Evolutionary conservation across 64 coral and sea anemone genomes (phyloP).

Genomic region (Stichodactyla helianthus): DNA sequence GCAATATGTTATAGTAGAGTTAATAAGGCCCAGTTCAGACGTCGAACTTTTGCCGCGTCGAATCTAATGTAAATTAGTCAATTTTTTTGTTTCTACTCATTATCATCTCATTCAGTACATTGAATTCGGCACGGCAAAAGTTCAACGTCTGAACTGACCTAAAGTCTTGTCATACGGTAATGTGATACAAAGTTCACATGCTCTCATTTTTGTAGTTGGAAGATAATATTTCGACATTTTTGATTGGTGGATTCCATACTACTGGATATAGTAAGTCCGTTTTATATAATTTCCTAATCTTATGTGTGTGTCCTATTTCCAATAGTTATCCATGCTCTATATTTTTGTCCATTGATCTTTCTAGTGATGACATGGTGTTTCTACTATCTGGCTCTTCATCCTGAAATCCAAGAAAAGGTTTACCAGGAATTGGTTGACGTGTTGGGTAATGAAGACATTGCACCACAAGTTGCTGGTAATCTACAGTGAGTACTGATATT

Average conservation of each 20-base stretch:
- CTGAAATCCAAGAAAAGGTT: slow-evolving; percentile 68
- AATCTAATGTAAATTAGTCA: too few relatives aligned
- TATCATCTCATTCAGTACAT: too few relatives aligned
- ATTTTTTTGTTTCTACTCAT: too few relatives aligned
- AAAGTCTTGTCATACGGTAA: too few relatives aligned
- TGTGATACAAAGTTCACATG: neutral
- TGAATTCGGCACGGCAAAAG: too few relatives aligned
- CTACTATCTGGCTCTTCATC: slow-evolving; percentile 70
- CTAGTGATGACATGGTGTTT: slow-evolving; percentile 82
- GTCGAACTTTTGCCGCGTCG: too few relatives aligned
- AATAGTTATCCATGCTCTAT: neutral
- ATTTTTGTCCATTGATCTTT: neutral
- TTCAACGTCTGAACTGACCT: too few relatives aligned
- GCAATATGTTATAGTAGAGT: too few relatives aligned
- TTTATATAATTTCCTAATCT: neutral
- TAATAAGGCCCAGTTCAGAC: too few relatives aligned
- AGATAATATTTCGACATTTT: slow-evolving; percentile 27
- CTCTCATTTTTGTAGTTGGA: slow-evolving; percentile 18
- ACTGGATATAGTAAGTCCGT: slow-evolving; percentile 45
- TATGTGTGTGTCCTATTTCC: neutral
- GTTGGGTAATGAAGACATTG: slow-evolving; percentile 65
- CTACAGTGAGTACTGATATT: slow-evolving; percentile 38
- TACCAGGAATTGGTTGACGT: slow-evolving; percentile 66
- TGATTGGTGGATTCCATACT: slow-evolving; percentile 58
- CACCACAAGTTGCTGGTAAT: slow-evolving; percentile 39